Conservation (phyloP, 2,113 vertebrate species). For the Myanophis thanlyinensis region DNA sequence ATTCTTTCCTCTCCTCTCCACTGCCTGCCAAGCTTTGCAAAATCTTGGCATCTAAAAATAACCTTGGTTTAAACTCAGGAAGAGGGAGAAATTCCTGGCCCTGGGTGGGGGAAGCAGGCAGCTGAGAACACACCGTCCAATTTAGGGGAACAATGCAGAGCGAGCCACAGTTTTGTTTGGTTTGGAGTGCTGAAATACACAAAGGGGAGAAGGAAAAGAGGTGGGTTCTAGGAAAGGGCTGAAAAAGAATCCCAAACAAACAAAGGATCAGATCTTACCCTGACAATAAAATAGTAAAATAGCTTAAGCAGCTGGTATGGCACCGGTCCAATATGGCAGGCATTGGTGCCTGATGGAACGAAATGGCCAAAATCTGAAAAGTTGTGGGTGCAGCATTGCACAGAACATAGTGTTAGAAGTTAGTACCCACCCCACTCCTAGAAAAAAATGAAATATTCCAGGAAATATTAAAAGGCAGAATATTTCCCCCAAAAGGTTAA, state of each 20-base stretch:
- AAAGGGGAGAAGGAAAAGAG: background rate
- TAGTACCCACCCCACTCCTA: too few species aligned
- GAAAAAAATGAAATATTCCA: too few species aligned
- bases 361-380: too few species aligned
- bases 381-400: too few species aligned
- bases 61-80: background rate
- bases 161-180: background rate
- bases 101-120: too few species aligned
- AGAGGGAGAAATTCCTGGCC: background rate
- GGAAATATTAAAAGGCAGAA: too few species aligned
- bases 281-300: background rate
- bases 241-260: background rate
- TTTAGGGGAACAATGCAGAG: background rate
- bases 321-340: background rate
- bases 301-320: background rate
- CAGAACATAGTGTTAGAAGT: too few species aligned
- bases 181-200: background rate
- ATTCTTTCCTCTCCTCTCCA: background rate
- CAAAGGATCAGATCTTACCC: background rate
- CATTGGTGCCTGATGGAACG: background rate
- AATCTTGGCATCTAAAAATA: constrained; percentile 8
- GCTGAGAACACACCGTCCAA: background rate
- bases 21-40: background rate
- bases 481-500: too few species aligned
- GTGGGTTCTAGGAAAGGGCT: background rate